Base-by-base conservation (phyloP, 1,140 invertebrate genomes). In the Metaphire vulgaris region DNA sequence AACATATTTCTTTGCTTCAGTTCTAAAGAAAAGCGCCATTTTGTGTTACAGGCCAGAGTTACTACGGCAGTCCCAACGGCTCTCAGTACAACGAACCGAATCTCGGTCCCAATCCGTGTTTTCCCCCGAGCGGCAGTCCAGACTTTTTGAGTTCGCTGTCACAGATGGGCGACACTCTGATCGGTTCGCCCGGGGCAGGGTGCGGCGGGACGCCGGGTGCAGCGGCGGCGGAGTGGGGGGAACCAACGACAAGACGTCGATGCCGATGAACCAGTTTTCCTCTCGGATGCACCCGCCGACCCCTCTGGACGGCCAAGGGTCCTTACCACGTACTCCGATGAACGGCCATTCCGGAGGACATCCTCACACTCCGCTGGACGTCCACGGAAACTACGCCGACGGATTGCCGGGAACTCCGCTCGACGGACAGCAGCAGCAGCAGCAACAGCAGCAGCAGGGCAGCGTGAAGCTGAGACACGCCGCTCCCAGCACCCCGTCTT, bases 401-500 rank as follows among this genome's bases (percentile, higher is more conserved):
- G 41, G 41, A 56, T 21, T 21, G 6, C 41, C 33, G 15, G n/a
- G 72, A 28, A 65, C 72, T 6, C 33, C 72, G 76, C 70, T 80
- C 71, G 76, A 80, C 79, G 78, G 79, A 76, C 41, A 56, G 41
- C 41, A 56, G 41, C 41, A 56, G 41, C 6, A 21, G 41, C 41
- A 56, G 41, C 41, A 56, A n/a, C 41, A 56, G 41, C 41, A 56
- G 41, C 41, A 56, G 41, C 6, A 21, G 41, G 41, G 41, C 41
- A 56, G 41, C 41, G 21, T 56, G 41, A 30, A 69, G 72, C 32
- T 69, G 33, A 76, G 77, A 74, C 29, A 79, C 32, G 77, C 69
- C 83, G 82, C 76, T 81, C 82, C 80, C 12, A 56, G 64, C 26
- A 72, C 81, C 79, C 79, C 81, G 80, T 80, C 78, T 76, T 29